phyloP scores from a whole-genome alignment of 2,888 invertebrate genomes.

The Sphaerophoria rueppellii region DNA sequence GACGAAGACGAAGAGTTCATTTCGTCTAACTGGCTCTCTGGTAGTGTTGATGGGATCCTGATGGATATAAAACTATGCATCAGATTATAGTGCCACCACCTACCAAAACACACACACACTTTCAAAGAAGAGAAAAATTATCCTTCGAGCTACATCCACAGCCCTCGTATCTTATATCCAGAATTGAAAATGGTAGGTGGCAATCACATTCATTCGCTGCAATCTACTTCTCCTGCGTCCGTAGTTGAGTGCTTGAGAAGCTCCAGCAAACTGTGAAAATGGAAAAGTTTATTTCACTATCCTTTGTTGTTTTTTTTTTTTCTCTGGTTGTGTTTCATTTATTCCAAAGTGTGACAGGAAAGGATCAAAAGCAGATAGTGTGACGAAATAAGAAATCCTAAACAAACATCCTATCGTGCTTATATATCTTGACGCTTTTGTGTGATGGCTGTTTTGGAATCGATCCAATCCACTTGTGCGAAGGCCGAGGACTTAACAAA shows the following conservation, averaged over 20 bases:
- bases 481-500: conserved; percentile 42
- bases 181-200: conserved; percentile 66
- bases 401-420: conserved; percentile 51
- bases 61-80: conserved; percentile 74
- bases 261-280: conserved; percentile 48
- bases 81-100: conserved; percentile 53
- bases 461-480: conserved; percentile 69
- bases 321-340: conserved; percentile 9
- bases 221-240: neutral
- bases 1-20: conserved; percentile 56
- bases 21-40: conserved; percentile 59
- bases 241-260: conserved; percentile 1
- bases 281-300: conserved; percentile 50
- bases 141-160: conserved; percentile 31
- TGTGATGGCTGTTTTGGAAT: conserved; percentile 33
- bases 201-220: conserved; percentile 66
- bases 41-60: conserved; percentile 72
- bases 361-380: conserved; percentile 72
- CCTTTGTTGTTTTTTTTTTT: neutral
- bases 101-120: conserved; percentile 4
- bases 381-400: conserved; percentile 72
- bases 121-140: neutral
- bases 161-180: conserved; percentile 57
- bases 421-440: neutral
- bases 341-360: conserved; percentile 61